Evolutionary conservation across 53 echinoderm and acorn worm species (phyloP).

Genomic region (Patiria pectinifera): DNA sequence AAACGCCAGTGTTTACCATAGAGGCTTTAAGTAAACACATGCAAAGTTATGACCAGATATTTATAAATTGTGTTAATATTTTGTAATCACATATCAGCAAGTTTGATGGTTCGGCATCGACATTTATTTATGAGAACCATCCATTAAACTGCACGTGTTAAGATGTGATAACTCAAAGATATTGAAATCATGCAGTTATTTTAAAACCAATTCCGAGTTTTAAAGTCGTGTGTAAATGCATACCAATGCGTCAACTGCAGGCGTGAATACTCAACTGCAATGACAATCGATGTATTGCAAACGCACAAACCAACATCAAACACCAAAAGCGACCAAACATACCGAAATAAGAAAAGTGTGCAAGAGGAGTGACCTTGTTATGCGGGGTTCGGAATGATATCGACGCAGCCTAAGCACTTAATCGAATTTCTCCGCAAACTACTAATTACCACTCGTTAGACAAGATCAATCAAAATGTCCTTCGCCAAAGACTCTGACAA

Average conservation of each 20-base stretch:
- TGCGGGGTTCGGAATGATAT: neutral
- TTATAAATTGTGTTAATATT: constrained; percentile 1
- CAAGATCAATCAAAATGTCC: constrained; percentile 10
- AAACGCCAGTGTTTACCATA: constrained; percentile 24
- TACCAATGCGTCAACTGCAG: neutral
- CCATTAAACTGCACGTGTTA: neutral
- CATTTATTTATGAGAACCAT: neutral
- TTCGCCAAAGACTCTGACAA: neutral
- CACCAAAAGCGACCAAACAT: neutral
- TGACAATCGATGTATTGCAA: neutral
- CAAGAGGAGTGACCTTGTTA: constrained; percentile 7
- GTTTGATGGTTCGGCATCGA: neutral
- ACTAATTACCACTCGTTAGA: constrained; percentile 41
- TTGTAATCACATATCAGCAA: neutral
- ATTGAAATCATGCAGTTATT: too few relatives aligned
- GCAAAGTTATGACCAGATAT: neutral
- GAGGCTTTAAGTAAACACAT: neutral
- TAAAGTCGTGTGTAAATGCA: too few relatives aligned
- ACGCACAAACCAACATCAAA: neutral
- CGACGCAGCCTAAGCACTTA: neutral
- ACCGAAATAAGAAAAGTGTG: neutral
- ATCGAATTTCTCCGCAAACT: neutral
- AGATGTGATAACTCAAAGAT: neutral
- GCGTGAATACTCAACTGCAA: neutral
- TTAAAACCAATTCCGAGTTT: too few relatives aligned